Base-by-base conservation (phyloP, 2,888 invertebrate genomes). In the Phalangium opilio region DNA sequence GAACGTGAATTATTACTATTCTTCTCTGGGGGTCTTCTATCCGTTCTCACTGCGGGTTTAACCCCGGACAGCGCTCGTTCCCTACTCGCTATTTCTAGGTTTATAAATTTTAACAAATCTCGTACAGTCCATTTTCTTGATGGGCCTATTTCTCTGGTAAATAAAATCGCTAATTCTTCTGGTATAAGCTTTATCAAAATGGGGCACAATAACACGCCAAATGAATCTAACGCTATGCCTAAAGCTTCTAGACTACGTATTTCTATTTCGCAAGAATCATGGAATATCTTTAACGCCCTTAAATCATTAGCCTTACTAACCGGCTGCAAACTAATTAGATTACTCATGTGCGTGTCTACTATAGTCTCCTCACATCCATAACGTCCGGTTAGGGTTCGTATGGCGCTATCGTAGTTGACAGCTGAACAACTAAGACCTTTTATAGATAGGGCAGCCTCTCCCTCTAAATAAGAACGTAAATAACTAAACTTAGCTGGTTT, bases 391-490 rank as follows among this genome's bases (percentile, higher is more conserved):
- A 45, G 12, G 14, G 41, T 15, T 18, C 35, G 10, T 19, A 46
- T 35, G 3, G 35, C 41, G 2, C 21, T 17, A 15, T 46, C 46
- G 34, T 46, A 46, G 19, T n/a, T n/a, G n/a, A 21, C 15, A 21
- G 41, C 27, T 2, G 47, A 42, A 1, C n/a, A n/a, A n/a, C 27
- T 27, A 32, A 45, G 5, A 19, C 40, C 33, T 10, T 14, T 33
- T 12, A 45, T n/a, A 2, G 18, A 12, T 18, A 11, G n/a, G 11
- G 27, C n/a, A 2, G 27, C 38, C 18, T 21, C 18, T 36, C 42
- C 47, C 8, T 19, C 18, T 3, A 47, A 10, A 47, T 47, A 42
- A 14, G 47, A 36, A 27, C 32, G 38, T 20, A 47, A 17, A 42
- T 42, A 42, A 18, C 15, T n/a, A 41, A 46, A 46, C 14, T 46